A percentile compares a stretch with the other conserved stretches of the same genome.
These are phyloP conservation scores for Scaptomyza flava DNA, from an alignment of 2,888 invertebrate genomes.

Conservation along the genomic window DNA sequence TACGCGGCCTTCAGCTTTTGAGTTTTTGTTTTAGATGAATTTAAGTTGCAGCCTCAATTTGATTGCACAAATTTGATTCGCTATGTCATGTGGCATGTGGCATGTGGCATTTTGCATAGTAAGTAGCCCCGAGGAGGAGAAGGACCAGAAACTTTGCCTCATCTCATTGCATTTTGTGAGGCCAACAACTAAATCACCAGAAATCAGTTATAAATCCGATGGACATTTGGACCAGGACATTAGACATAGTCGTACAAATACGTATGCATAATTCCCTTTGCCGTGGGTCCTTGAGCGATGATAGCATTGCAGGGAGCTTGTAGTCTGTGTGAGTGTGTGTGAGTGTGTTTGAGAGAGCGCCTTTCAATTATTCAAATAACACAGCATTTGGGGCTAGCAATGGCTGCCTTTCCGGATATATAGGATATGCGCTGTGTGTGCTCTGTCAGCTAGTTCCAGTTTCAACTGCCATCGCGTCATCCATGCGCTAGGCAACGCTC, in stretches of 20 bases:
- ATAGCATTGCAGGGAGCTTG: slow-evolving; percentile 44
- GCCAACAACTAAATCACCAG: slow-evolving; percentile 76
- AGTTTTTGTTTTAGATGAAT: slow-evolving; percentile 28
- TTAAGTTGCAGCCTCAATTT: slow-evolving; percentile 43
- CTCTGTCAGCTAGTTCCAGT: slow-evolving; percentile 7
- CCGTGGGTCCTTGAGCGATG: slow-evolving; percentile 50
- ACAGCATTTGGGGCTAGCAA: slow-evolving; percentile 62
- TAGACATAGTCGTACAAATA: slow-evolving; percentile 73
- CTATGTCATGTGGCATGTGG: neutral
- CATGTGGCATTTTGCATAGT: slow-evolving; percentile 63
- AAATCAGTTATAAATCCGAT: slow-evolving; percentile 78
- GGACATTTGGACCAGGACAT: slow-evolving; percentile 62
- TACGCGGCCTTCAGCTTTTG: slow-evolving; percentile 51
- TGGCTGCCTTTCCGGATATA: slow-evolving; percentile 21
- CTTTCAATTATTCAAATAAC: slow-evolving; percentile 77
- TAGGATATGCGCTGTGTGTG: neutral
- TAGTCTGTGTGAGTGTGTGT: slow-evolving; percentile 17
- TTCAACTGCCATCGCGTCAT: slow-evolving; percentile 37
- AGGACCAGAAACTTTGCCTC: slow-evolving; percentile 29
- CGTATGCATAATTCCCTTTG: slow-evolving; percentile 81
- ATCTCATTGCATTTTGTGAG: slow-evolving; percentile 66
- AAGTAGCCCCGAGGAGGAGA: slow-evolving; percentile 38
- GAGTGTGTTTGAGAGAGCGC: slow-evolving; percentile 30
- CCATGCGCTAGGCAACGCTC: slow-evolving; percentile 42
- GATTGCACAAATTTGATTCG: slow-evolving; percentile 58